A percentile compares a stretch with the other conserved stretches of the same genome.
Conservation (phyloP, 2,797 vertebrate species). For the Acrossocheilus fasciatus region DNA sequence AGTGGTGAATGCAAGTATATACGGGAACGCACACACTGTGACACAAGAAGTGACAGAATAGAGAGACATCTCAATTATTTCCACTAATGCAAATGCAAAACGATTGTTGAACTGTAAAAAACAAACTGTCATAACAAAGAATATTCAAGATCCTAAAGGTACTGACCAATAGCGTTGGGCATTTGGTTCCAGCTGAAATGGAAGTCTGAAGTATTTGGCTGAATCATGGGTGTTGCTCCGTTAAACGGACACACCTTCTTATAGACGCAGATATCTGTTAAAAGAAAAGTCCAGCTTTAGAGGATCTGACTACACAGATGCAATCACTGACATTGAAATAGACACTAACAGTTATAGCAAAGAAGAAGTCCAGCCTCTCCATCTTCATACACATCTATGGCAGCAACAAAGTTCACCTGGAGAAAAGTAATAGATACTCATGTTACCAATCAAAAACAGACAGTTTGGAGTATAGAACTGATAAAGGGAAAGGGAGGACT, state of each 20-base stretch:
- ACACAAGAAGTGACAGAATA: constrained; percentile 44
- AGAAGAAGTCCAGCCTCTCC: constrained; percentile 94
- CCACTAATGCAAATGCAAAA: neutral
- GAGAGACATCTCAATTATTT: constrained; percentile 31
- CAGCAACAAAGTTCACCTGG: constrained; percentile 97
- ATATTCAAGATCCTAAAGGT: constrained; percentile 5
- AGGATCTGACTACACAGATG: neutral
- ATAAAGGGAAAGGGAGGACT: neutral
- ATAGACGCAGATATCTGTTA: constrained; percentile 93
- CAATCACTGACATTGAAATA: neutral
- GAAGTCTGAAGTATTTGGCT: constrained; percentile 93
- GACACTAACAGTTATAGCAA: constrained; percentile 97
- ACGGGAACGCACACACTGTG: constrained; percentile 97
- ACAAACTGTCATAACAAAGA: neutral
- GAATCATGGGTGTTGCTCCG: constrained; percentile 91
- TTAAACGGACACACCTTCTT: constrained; percentile 96
- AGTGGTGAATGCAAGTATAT: constrained; percentile 96
- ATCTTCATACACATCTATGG: constrained; percentile 98
- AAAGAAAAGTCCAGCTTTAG: constrained; percentile 25
- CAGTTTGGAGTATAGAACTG: neutral
- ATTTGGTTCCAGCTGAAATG: constrained; percentile 99
- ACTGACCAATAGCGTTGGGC: constrained; percentile 91
- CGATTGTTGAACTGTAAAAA: neutral
- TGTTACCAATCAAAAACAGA: neutral
- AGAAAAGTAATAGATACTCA: constrained; percentile 65